Evolutionary conservation across 2,888 invertebrate species (phyloP).

Genomic region (Isoperla grammatica): DNA sequence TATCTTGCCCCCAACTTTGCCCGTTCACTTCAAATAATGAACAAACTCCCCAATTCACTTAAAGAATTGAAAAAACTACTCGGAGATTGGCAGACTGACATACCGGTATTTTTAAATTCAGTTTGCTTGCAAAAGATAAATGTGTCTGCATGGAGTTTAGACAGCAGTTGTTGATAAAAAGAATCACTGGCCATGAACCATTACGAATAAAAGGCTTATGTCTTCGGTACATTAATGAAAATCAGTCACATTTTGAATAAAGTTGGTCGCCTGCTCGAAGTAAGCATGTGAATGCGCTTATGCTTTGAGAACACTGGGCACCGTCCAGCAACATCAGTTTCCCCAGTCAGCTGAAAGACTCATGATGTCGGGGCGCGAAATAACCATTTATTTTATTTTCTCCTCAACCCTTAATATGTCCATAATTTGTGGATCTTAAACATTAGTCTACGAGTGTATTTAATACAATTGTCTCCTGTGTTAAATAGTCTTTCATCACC

Average conservation of each 20-base stretch:
- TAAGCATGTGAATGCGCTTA: no score
- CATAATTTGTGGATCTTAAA: no score
- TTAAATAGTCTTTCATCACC: no score
- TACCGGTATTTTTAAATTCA: constrained; percentile 19
- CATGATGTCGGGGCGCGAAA: no score
- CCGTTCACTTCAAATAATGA: background rate
- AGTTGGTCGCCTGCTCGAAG: no score
- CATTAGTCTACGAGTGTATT: no score
- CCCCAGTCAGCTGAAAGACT: no score
- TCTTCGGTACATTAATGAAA: background rate
- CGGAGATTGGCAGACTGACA: constrained; percentile 1
- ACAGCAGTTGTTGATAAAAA: constrained; percentile 6
- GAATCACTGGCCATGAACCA: constrained; percentile 2
- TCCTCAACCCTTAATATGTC: no score
- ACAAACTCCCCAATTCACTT: background rate
- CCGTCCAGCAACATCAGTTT: no score
- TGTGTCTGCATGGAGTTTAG: constrained; percentile 17
- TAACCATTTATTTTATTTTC: no score
- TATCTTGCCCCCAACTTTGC: background rate
- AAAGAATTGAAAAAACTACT: background rate
- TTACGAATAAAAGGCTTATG: background rate
- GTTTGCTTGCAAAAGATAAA: constrained; percentile 12
- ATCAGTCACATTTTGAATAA: background rate
- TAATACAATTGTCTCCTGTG: no score
- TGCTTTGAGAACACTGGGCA: no score